Percentiles rank a stretch among this genome's conserved stretches.
Conservation (phyloP, 2,797 vertebrate genomes). For the Anolis apletophallus region DNA sequence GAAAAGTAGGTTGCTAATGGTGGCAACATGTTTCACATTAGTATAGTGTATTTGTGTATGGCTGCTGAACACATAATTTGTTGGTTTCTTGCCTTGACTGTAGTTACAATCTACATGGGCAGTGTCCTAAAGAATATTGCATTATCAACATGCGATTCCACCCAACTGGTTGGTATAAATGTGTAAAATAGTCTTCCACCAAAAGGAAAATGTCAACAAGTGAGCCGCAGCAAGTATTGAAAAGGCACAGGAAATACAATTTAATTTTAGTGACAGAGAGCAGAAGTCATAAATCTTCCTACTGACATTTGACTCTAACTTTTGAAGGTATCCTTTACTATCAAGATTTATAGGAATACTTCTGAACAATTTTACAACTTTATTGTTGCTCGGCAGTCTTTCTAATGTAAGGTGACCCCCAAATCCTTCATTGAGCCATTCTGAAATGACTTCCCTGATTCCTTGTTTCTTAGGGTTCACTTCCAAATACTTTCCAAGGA, state of each 20-base stretch:
- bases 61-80: neutral
- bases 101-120: neutral
- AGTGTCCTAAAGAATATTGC: neutral
- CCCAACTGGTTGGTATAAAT: neutral
- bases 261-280: neutral
- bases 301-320: neutral
- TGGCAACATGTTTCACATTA: neutral
- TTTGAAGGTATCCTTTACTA: slow-evolving; percentile 16
- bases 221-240: neutral
- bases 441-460: neutral
- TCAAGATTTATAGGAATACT: slow-evolving; percentile 5
- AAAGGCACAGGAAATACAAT: neutral
- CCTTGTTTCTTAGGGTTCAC: neutral
- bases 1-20: neutral
- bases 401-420: slow-evolving; percentile 2
- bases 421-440: slow-evolving; percentile 9
- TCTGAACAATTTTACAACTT: slow-evolving; percentile 21
- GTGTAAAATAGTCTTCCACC: neutral
- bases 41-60: neutral
- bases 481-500: neutral
- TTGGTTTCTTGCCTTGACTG: neutral
- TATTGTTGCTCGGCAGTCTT: slow-evolving; percentile 12
- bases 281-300: slow-evolving; percentile 21
- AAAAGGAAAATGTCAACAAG: neutral
- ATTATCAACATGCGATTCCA: neutral